Conservation (phyloP, 1,140 invertebrate genomes). For the Zophobas atratus region DNA sequence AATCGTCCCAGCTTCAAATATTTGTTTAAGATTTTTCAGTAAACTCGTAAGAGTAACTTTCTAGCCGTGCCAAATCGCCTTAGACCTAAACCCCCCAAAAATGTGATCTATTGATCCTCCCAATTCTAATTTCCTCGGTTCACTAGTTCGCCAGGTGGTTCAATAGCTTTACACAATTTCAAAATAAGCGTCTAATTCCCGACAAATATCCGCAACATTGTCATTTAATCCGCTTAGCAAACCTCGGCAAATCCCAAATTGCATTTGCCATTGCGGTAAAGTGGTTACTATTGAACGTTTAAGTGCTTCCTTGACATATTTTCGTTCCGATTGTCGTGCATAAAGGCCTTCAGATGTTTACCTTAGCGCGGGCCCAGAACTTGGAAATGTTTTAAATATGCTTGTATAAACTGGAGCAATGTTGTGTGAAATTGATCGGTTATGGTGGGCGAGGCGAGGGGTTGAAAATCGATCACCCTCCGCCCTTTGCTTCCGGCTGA, state of each 20-base stretch:
- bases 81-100: not conserved
- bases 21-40: not conserved
- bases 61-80: slow-evolving; percentile 10
- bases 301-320: slow-evolving; percentile 58
- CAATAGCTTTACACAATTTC: slow-evolving; percentile 41
- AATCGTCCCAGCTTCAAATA: not conserved
- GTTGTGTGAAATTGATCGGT: slow-evolving; percentile 67
- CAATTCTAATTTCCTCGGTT: slow-evolving; percentile 13
- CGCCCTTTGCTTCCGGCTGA: slow-evolving; percentile 18
- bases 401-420: slow-evolving; percentile 61
- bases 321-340: slow-evolving; percentile 32
- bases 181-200: slow-evolving; percentile 54
- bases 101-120: not conserved
- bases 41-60: slow-evolving; percentile 17
- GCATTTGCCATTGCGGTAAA: slow-evolving; percentile 52
- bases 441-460: slow-evolving; percentile 51
- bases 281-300: slow-evolving; percentile 52
- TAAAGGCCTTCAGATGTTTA: slow-evolving; percentile 36
- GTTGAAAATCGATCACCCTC: slow-evolving; percentile 60
- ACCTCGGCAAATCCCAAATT: slow-evolving; percentile 51
- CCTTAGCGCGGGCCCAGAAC: slow-evolving; percentile 13
- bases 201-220: slow-evolving; percentile 56
- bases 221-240: slow-evolving; percentile 56
- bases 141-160: slow-evolving; percentile 49
- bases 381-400: slow-evolving; percentile 38